A percentile compares a stretch with the other conserved stretches of the same genome.
Conservation (phyloP, 1,140 invertebrate species). For the Sitodiplosis mosellana region DNA sequence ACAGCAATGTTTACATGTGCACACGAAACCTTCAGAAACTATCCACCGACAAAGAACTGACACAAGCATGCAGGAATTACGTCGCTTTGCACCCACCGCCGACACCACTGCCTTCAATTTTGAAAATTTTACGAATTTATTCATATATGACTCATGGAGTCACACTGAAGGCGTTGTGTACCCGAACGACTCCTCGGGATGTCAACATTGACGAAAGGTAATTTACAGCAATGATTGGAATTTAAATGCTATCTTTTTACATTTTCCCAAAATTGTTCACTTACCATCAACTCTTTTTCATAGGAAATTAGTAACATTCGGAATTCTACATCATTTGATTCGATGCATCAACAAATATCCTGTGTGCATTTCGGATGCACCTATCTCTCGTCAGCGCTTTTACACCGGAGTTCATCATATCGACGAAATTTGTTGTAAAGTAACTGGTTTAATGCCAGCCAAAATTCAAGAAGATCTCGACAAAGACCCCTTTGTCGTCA, state of each 20-base stretch:
- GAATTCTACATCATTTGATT: conserved; percentile 68
- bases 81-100: conserved; percentile 7
- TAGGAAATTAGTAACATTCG: conserved; percentile 79
- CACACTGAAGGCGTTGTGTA: conserved; percentile 68
- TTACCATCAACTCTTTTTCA: no score
- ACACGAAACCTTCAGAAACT: conserved; percentile 64
- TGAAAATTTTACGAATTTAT: conserved; percentile 65
- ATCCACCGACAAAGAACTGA: conserved; percentile 45
- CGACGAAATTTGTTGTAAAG: conserved; percentile 78
- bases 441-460: conserved; percentile 57
- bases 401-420: conserved; percentile 65
- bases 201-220: conserved; percentile 12
- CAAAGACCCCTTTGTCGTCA: conserved; percentile 60
- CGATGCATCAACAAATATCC: conserved; percentile 61
- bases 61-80: conserved; percentile 44
- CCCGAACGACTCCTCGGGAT: conserved; percentile 31
- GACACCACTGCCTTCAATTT: conserved; percentile 36
- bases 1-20: conserved; percentile 80
- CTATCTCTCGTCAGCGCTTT: conserved; percentile 32
- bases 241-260: conserved; percentile 43
- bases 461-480: conserved; percentile 76
- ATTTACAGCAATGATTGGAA: neutral
- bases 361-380: conserved; percentile 29
- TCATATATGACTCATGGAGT: conserved; percentile 68
- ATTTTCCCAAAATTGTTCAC: no score